A percentile compares a stretch with the other conserved stretches of the same genome.
Conservation (phyloP, 2,113 vertebrate genomes). For the Guaruba guarouba region DNA sequence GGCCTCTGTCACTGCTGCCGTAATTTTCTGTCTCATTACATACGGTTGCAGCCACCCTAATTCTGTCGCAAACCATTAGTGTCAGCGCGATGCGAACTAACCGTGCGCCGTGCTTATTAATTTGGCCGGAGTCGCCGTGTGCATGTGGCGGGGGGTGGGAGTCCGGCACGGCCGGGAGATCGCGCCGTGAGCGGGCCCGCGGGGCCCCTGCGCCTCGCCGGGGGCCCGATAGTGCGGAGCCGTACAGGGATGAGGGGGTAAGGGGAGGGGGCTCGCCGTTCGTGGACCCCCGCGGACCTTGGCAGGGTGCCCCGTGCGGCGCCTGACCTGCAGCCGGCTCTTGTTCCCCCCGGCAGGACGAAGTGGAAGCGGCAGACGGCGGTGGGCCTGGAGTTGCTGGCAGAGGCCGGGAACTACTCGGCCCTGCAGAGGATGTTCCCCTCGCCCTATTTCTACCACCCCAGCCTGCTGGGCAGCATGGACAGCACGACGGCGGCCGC, state of each 20-base stretch:
- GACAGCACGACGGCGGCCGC: slow-evolving; percentile 95
- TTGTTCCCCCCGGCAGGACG: slow-evolving; percentile 80
- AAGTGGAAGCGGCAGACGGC: slow-evolving; percentile 97
- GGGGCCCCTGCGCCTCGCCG: not conserved
- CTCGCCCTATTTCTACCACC: slow-evolving; percentile 97
- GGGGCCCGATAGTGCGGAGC: not conserved
- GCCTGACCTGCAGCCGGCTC: not conserved
- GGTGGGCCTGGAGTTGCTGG: slow-evolving; percentile 92
- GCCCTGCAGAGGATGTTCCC: slow-evolving; percentile 98
- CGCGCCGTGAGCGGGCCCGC: not conserved
- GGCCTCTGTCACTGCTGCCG: slow-evolving; percentile 68
- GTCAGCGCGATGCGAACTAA: slow-evolving; percentile 76
- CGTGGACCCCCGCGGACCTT: not conserved
- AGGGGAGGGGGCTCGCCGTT: not conserved
- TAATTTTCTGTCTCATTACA: slow-evolving; percentile 85
- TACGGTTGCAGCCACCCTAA: slow-evolving; percentile 81
- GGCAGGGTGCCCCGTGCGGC: not conserved
- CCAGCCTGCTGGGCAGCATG: slow-evolving; percentile 92
- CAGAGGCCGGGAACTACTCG: slow-evolving; percentile 96
- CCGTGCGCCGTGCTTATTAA: slow-evolving; percentile 73
- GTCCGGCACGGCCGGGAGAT: not conserved
- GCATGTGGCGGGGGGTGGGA: not conserved
- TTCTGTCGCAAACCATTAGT: slow-evolving; percentile 84
- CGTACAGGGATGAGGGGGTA: not conserved
- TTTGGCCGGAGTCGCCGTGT: slow-evolving; percentile 60